Percentiles rank a stretch among this genome's conserved stretches.
These are phyloP conservation scores for Syrrhaptes paradoxus DNA, from an alignment of 2,113 vertebrate genomes.

Conservation along the genomic window DNA sequence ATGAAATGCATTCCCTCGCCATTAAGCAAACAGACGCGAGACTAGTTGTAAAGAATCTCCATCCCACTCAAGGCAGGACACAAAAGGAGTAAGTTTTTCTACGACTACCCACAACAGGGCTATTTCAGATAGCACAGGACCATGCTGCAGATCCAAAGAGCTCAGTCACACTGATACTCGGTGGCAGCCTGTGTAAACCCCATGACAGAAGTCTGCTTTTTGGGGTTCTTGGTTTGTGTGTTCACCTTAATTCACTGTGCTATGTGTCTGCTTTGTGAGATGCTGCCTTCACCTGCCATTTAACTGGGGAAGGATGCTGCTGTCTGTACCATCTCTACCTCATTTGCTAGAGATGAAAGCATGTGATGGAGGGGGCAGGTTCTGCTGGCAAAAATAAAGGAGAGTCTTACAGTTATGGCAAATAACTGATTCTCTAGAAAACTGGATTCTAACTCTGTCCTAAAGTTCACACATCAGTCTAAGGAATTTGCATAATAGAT, in stretches of 20 bases:
- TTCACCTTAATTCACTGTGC: not conserved
- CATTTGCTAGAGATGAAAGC: not conserved
- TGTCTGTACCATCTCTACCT: not conserved
- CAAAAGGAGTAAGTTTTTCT: not conserved
- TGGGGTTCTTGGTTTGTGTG: not conserved
- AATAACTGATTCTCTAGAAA: not conserved
- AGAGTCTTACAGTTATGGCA: not conserved
- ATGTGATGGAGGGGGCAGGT: not conserved
- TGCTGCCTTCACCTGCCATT: rapidly evolving
- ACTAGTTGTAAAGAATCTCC: not conserved
- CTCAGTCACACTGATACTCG: not conserved
- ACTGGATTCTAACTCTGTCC: not conserved
- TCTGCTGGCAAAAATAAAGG: not conserved
- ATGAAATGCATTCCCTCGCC: not conserved
- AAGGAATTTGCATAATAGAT: not conserved
- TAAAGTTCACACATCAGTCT: not conserved
- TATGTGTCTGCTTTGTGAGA: not conserved
- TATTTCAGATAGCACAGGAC: not conserved
- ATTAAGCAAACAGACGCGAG: not conserved
- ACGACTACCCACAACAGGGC: not conserved
- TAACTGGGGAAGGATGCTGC: not conserved
- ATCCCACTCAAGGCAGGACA: not conserved
- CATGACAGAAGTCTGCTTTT: not conserved
- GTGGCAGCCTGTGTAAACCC: not conserved
- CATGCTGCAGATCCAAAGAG: not conserved